Conservation (phyloP, 2,888 invertebrate genomes). For the Pyrocoelia pectoralis region DNA sequence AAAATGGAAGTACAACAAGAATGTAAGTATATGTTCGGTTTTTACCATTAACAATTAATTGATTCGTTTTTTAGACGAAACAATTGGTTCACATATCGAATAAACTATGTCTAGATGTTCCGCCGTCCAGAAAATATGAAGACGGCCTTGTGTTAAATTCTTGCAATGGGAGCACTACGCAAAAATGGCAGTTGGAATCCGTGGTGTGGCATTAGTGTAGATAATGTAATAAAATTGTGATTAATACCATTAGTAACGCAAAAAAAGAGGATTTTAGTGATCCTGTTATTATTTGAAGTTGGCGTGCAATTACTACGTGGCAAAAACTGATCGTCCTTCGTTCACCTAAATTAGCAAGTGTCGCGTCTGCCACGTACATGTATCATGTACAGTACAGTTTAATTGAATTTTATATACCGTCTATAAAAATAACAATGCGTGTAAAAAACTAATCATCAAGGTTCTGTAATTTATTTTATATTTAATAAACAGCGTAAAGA, state of each 20-base stretch:
- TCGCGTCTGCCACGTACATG: conserved; percentile 37
- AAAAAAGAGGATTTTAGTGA: neutral
- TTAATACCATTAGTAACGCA: neutral
- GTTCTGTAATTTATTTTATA: neutral
- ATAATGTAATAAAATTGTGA: conserved; percentile 1
- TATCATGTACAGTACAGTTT: neutral
- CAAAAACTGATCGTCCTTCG: conserved; percentile 41
- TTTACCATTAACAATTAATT: neutral
- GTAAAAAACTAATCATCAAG: neutral
- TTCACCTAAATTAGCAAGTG: conserved; percentile 40
- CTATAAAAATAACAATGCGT: neutral
- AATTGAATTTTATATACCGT: neutral
- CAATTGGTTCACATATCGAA: conserved; percentile 64
- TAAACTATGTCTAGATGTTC: conserved; percentile 67
- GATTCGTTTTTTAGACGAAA: conserved; percentile 56
- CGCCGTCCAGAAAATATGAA: conserved; percentile 57
- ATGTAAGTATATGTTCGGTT: conserved; percentile 52
- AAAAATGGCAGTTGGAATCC: conserved; percentile 74
- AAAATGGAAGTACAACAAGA: conserved; percentile 70
- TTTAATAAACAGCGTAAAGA: neutral
- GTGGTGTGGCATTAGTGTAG: conserved; percentile 68
- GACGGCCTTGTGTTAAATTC: conserved; percentile 67
- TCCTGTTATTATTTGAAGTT: neutral
- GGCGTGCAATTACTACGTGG: neutral
- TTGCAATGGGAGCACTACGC: conserved; percentile 66